These are phyloP conservation scores for Labrus mixtus DNA, from an alignment of 2,113 vertebrate species.

Conservation along the genomic window DNA sequence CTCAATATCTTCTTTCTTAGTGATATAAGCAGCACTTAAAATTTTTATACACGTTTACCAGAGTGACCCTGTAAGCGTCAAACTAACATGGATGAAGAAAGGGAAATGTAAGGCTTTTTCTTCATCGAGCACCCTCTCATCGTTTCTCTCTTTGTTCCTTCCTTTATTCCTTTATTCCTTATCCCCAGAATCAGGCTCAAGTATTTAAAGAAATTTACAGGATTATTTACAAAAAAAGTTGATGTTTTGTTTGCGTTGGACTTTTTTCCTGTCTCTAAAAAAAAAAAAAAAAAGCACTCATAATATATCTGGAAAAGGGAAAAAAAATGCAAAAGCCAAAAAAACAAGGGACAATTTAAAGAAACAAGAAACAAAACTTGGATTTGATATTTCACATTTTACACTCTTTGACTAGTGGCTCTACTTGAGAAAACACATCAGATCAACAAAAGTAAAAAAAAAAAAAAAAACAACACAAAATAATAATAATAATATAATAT, in stretches of 20 bases:
- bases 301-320: conserved; percentile 84
- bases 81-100: conserved; percentile 98
- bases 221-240: conserved; percentile 95
- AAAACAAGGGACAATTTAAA: conserved; percentile 52
- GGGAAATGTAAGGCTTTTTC: conserved; percentile 99
- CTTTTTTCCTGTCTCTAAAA: conserved; percentile 79
- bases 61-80: conserved; percentile 99
- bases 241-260: conserved; percentile 84
- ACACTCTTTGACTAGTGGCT: conserved; percentile 93
- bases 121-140: conserved; percentile 91
- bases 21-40: conserved; percentile 99
- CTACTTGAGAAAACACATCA: conserved; percentile 88
- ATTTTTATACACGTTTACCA: conserved; percentile 93
- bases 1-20: conserved; percentile 93
- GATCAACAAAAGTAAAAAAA: conserved; percentile 77
- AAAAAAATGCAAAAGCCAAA: conserved; percentile 77
- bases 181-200: conserved; percentile 94
- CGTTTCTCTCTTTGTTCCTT: conserved; percentile 58
- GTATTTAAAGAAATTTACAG: conserved; percentile 99
- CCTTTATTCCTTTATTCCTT: conserved; percentile 43
- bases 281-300: conserved; percentile 86
- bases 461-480: conserved; percentile 64
- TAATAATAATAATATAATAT: conserved; percentile 80
- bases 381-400: conserved; percentile 94
- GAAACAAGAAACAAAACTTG: conserved; percentile 66